Evolutionary conservation across 1,140 invertebrate species (phyloP).

Genomic region (Trialeurodes vaporariorum): DNA sequence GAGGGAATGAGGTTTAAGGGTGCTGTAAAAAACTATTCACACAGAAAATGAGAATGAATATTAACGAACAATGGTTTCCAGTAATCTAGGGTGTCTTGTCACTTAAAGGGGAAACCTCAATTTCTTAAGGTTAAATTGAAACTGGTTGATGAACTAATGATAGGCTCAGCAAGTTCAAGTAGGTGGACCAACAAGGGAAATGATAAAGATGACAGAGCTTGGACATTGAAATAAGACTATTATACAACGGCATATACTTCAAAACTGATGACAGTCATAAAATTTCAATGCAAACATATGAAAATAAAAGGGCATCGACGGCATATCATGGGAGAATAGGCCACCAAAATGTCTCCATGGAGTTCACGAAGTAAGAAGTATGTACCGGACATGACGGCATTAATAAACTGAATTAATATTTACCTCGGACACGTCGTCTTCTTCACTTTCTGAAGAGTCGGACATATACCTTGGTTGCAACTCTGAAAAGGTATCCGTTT

Average conservation of each 20-base stretch:
- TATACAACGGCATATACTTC: too few species aligned
- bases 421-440: conserved; percentile 87
- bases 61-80: too few species aligned
- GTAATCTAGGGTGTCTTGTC: too few species aligned
- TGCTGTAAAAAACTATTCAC: too few species aligned
- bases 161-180: background rate
- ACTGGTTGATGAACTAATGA: background rate
- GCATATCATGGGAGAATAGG: conserved; percentile 10
- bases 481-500: conserved; percentile 64
- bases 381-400: background rate
- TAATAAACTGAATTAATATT: conserved; percentile 25
- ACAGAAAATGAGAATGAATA: too few species aligned
- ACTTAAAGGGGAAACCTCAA: too few species aligned
- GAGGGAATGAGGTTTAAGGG: too few species aligned
- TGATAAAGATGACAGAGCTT: too few species aligned
- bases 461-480: conserved; percentile 66
- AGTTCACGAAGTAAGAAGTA: background rate
- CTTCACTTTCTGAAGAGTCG: conserved; percentile 82
- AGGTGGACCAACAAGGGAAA: conserved; percentile 25
- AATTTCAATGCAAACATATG: background rate
- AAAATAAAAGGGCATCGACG: conserved; percentile 3
- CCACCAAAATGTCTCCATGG: conserved; percentile 5
- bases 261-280: too few species aligned
- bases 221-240: too few species aligned
- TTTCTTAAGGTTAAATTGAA: too few species aligned